These are phyloP conservation scores for Amphipyra tragopoginis DNA, from an alignment of 2,888 invertebrate species.

Conservation along the genomic window DNA sequence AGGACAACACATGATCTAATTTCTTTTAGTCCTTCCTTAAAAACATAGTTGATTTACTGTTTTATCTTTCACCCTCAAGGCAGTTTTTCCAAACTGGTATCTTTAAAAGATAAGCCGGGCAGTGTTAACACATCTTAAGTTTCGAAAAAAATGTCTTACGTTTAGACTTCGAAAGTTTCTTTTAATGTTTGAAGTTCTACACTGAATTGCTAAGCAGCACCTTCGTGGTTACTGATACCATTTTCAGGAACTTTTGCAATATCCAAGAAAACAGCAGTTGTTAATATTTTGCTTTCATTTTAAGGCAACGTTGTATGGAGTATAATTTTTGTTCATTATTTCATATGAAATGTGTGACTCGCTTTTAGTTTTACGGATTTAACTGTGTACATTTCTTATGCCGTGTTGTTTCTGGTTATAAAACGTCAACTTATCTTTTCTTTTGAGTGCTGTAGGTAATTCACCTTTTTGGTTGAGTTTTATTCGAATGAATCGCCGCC, in stretches of 20 bases:
- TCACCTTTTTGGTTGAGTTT: too few species aligned
- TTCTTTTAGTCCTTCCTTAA: neutral
- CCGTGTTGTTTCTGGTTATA: neutral
- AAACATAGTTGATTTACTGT: neutral
- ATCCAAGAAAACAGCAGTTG: conserved; percentile 35
- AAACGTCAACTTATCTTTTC: too few species aligned
- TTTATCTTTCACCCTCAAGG: neutral
- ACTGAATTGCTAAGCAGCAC: conserved; percentile 33
- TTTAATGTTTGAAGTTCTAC: conserved; percentile 50
- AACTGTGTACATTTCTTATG: neutral
- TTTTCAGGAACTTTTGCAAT: conserved; percentile 51
- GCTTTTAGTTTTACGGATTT: neutral
- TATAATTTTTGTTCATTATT: conserved; percentile 33
- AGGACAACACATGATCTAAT: neutral
- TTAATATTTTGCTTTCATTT: conserved; percentile 40
- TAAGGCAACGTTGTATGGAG: conserved; percentile 14
- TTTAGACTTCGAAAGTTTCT: conserved; percentile 25
- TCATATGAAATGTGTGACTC: conserved; percentile 12
- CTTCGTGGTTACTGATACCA: conserved; percentile 26
- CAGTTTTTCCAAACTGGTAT: neutral
- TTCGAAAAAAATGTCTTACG: neutral
- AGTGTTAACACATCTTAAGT: conserved; percentile 9
- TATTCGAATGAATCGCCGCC: too few species aligned
- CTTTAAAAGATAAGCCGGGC: conserved; percentile 13
- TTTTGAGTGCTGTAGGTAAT: too few species aligned